Evolutionary conservation across 2,888 invertebrate genomes (phyloP).

Genomic region (Icerya purchasi): DNA sequence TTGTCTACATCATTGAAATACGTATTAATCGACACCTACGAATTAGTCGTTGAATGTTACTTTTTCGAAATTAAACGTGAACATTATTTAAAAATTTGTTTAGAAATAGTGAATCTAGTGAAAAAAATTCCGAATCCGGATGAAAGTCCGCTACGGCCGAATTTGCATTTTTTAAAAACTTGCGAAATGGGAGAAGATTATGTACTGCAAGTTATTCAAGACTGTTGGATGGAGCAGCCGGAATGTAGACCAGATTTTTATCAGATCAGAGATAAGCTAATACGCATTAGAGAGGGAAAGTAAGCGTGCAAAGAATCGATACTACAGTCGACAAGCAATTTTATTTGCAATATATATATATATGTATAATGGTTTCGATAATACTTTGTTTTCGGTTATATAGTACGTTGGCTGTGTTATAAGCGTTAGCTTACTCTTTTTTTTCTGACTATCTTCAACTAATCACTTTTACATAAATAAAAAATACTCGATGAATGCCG

Average conservation of each 20-base stretch:
- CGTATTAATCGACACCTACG: too few relatives aligned
- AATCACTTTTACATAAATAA: too few relatives aligned
- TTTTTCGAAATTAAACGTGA: neutral
- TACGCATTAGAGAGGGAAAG: conserved; percentile 76
- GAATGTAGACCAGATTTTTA: conserved; percentile 66
- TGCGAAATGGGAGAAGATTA: conserved; percentile 55
- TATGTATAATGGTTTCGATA: too few relatives aligned
- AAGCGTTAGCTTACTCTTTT: too few relatives aligned
- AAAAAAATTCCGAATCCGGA: conserved; percentile 43
- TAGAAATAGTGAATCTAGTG: conserved; percentile 69
- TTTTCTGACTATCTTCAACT: too few relatives aligned
- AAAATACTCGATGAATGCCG: too few relatives aligned
- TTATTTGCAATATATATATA: too few relatives aligned
- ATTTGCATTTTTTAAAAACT: conserved; percentile 46
- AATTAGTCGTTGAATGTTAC: neutral
- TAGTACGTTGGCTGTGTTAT: too few relatives aligned
- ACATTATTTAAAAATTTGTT: conserved; percentile 11
- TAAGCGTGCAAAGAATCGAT: too few relatives aligned
- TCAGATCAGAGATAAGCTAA: conserved; percentile 51
- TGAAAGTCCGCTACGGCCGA: conserved; percentile 57
- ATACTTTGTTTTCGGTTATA: too few relatives aligned
- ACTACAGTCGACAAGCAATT: too few relatives aligned
- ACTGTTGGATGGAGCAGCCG: conserved; percentile 77
- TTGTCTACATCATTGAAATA: too few relatives aligned
- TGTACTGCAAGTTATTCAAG: conserved; percentile 57